phyloP scores from a whole-genome alignment of 2,888 invertebrate species.

The Hirtodrosophila alboralis region DNA sequence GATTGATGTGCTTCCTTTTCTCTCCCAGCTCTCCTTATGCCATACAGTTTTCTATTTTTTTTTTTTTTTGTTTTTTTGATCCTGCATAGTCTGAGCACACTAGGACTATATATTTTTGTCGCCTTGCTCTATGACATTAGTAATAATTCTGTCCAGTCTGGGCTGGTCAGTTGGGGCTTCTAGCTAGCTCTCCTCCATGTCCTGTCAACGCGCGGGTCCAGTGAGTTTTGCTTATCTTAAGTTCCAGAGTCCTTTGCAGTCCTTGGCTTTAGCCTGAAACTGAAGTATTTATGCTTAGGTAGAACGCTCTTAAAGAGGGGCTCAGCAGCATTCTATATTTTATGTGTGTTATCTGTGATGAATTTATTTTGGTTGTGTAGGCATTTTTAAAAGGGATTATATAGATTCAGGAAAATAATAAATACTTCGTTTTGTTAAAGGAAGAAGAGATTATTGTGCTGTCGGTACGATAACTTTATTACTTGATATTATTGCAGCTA shows the following conservation, averaged over 20 bases:
- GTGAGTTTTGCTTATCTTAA: constrained; percentile 59
- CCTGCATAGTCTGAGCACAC: constrained; percentile 28
- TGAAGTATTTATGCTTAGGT: constrained; percentile 65
- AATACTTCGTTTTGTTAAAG: no score
- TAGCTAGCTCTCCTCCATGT: constrained; percentile 2
- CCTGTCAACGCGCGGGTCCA: constrained; percentile 58
- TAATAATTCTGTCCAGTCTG: constrained; percentile 65
- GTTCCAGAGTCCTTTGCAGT: constrained; percentile 18
- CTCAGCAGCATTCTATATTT: constrained; percentile 10
- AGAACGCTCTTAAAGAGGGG: constrained; percentile 25
- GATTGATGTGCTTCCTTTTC: constrained; percentile 69
- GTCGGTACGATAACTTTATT: no score
- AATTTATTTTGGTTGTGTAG: not conserved
- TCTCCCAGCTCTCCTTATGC: no score
- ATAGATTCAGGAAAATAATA: no score
- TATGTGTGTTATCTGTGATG: constrained; percentile 15
- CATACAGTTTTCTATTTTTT: no score
- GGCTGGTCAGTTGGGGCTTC: constrained; percentile 17
- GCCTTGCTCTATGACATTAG: constrained; percentile 65
- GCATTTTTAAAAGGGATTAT: not conserved
- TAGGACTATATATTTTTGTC: constrained; percentile 69
- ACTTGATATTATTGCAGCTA: no score
- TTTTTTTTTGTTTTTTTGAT: constrained; percentile 27
- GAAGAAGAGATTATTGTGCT: no score
- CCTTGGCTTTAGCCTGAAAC: constrained; percentile 24